A percentile compares a stretch with the other conserved stretches of the same genome.
These are phyloP conservation scores for Scaptomyza graminum DNA, from an alignment of 1,140 invertebrate species.

Conservation along the genomic window DNA sequence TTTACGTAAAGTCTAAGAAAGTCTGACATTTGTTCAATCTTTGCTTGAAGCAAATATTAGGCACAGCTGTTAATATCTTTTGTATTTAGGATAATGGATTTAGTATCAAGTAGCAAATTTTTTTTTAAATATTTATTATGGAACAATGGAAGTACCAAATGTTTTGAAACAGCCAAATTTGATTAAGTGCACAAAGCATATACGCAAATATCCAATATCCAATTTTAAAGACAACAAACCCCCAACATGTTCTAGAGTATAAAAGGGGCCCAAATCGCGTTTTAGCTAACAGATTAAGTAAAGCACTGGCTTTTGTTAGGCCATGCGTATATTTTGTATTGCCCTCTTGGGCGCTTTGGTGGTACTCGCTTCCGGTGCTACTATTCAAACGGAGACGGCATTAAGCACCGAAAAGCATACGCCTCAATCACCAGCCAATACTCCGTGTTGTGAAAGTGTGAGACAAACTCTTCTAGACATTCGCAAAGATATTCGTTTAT, in stretches of 20 bases:
- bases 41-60: slow-evolving; percentile 68
- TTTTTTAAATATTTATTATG: slow-evolving; percentile 28
- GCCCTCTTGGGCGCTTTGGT: slow-evolving; percentile 53
- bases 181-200: slow-evolving; percentile 69
- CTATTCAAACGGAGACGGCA: slow-evolving; percentile 41
- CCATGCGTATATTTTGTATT: slow-evolving; percentile 62
- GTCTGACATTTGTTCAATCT: slow-evolving; percentile 64
- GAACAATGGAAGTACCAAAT: slow-evolving; percentile 65
- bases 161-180: slow-evolving; percentile 65
- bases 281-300: slow-evolving; percentile 56
- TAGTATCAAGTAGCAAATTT: slow-evolving; percentile 32
- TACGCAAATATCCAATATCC: slow-evolving; percentile 63
- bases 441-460: slow-evolving; percentile 70
- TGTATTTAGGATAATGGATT: slow-evolving; percentile 31
- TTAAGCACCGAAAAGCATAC: slow-evolving; percentile 35
- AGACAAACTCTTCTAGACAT: slow-evolving; percentile 68
- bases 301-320: slow-evolving; percentile 36
- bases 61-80: slow-evolving; percentile 59
- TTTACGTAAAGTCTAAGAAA: slow-evolving; percentile 63
- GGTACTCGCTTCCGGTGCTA: slow-evolving; percentile 51
- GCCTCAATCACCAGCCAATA: slow-evolving; percentile 16
- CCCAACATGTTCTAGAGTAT: slow-evolving; percentile 41
- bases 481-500: slow-evolving; percentile 67
- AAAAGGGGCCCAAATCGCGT: slow-evolving; percentile 43
- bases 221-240: slow-evolving; percentile 28